Evolutionary conservation across 2,797 vertebrate genomes (phyloP).

Genomic region (Pyrocephalus nanus): DNA sequence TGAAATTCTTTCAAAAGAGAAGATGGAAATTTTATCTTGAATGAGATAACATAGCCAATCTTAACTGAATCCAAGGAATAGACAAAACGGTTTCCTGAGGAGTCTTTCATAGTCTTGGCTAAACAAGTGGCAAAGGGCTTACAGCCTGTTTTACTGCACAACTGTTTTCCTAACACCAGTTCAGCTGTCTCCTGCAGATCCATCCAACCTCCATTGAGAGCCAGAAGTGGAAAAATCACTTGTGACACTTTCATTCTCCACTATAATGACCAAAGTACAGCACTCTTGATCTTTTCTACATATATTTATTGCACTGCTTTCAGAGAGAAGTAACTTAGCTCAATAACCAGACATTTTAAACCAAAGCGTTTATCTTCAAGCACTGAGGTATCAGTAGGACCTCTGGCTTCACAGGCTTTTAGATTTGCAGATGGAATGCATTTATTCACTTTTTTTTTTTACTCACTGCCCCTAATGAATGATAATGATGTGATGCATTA

Average conservation of each 20-base stretch:
- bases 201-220: background rate
- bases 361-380: background rate
- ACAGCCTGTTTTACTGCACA: background rate
- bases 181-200: background rate
- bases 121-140: background rate
- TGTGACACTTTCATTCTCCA: background rate
- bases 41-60: rapidly evolving
- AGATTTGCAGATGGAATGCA: background rate
- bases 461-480: background rate
- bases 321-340: background rate
- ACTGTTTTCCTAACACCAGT: background rate
- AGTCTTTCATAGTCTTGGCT: background rate
- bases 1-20: background rate
- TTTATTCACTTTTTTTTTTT: background rate
- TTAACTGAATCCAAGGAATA: background rate
- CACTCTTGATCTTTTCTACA: background rate
- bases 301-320: background rate
- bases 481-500: background rate
- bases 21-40: background rate
- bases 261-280: rapidly evolving
- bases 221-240: background rate
- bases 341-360: background rate
- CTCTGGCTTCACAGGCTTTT: background rate
- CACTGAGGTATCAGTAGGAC: background rate
- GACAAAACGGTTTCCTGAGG: background rate